Base-by-base conservation (phyloP, 1,140 invertebrate genomes). In the Leptinotarsa defecta region DNA sequence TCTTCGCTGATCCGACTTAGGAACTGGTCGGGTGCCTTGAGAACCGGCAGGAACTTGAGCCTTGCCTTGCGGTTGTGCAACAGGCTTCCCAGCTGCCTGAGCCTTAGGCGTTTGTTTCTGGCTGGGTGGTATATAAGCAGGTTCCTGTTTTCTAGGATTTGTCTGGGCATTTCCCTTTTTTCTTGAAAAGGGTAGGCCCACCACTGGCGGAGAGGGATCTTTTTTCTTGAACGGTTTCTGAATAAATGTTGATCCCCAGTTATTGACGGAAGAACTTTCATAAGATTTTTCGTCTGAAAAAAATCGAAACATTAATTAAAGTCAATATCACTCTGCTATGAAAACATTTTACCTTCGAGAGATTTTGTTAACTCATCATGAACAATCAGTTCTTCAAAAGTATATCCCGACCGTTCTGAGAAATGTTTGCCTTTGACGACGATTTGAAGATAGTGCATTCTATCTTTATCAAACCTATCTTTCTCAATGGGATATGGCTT, bases 381-480 rank as follows among this genome's bases (percentile, higher is more conserved):
- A 65, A 81, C 79, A 13, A 86, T 77, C 6, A 86, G 74, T 57
- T 86, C 77, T 71, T 84, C 81, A 74, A 86, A 86, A 13, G 80
- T 85, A 43, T 75, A 69, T 19, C 85, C 85, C 4, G 74, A 75
- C 52, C 77, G 76, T 76, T 86, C 85, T 13, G 77, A 82, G 86
- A 89, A 89, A 80, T 90, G 89, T 75, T 83, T 86, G 34, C 89
- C 88, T 76, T 88, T 86, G 79, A 84, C 86, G 71, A 90, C 86
- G 77, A 87, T 86, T 76, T 88, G 86, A 74, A 88, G 86, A 81
- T 89, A 88, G 76, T 88, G 86, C 81, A 87, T 86, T 81, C 88
- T 88, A 74, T 88, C 88, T 73, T 88, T 87, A 73, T 89, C 87
- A 79, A 88, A 90, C 61, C 86, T 86, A 77, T 86, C 86, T 62